These are phyloP conservation scores for Andrena hattorfiana DNA, from an alignment of 2,888 invertebrate species.

Conservation along the genomic window DNA sequence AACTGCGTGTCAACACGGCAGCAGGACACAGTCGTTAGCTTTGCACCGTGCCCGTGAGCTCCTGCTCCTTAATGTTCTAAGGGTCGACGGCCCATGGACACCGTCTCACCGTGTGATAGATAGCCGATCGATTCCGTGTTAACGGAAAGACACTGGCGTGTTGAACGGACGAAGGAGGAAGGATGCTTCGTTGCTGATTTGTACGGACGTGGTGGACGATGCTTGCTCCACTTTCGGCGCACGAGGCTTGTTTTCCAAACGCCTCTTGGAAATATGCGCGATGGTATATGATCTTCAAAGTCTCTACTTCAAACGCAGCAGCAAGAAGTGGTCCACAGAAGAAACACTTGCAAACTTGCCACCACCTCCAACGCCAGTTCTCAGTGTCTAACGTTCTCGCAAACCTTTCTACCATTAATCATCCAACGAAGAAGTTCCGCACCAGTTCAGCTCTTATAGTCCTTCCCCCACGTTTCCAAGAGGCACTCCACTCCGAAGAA, in stretches of 20 bases:
- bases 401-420: too few species aligned
- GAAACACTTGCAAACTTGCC: too few species aligned
- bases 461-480: not conserved
- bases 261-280: not conserved
- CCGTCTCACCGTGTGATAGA: not conserved
- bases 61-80: not conserved
- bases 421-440: not conserved
- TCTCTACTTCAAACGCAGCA: too few species aligned
- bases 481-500: not conserved
- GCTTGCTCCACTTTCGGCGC: slow-evolving; percentile 17
- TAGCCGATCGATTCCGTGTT: slow-evolving; percentile 23
- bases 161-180: not conserved
- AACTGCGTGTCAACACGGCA: not conserved
- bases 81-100: not conserved
- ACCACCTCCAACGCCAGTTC: not conserved
- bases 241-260: not conserved
- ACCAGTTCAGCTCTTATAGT: not conserved
- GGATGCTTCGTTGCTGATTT: slow-evolving; percentile 15
- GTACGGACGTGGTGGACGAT: slow-evolving; percentile 6
- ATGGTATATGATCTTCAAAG: too few species aligned
- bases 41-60: not conserved
- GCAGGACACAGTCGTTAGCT: not conserved
- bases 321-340: too few species aligned
- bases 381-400: not conserved
- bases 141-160: not conserved